These are phyloP conservation scores for Drosophila koepferae DNA, from an alignment of 2,888 invertebrate genomes.

Conservation along the genomic window DNA sequence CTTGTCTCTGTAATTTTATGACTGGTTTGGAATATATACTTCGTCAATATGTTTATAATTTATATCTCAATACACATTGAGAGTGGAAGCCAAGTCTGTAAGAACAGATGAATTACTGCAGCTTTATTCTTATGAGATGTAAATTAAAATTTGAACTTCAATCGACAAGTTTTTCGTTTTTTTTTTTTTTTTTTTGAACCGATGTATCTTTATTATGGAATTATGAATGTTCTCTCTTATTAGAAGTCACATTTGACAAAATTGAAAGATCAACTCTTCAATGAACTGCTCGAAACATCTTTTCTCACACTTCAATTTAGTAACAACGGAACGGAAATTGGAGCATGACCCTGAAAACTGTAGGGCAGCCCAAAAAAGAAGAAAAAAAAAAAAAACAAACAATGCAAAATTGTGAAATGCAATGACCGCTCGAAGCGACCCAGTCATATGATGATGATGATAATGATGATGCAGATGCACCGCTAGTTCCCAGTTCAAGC, in stretches of 20 bases:
- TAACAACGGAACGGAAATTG: constrained; percentile 26
- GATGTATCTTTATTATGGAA: too few relatives aligned
- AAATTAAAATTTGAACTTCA: too few relatives aligned
- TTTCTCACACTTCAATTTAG: constrained; percentile 14
- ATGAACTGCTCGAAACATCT: background rate
- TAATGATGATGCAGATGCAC: constrained; percentile 27
- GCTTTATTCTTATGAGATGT: too few relatives aligned
- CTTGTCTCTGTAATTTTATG: background rate
- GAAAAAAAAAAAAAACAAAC: background rate
- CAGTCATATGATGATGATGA: constrained; percentile 1
- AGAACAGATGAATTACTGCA: too few relatives aligned
- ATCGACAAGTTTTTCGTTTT: too few relatives aligned
- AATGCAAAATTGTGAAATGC: constrained; percentile 63
- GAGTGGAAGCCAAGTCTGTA: too few relatives aligned
- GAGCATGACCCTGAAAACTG: constrained; percentile 67
- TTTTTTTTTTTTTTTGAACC: too few relatives aligned
- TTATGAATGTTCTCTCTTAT: background rate
- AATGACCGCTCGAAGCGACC: constrained; percentile 7
- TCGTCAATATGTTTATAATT: too few relatives aligned
- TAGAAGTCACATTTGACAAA: background rate
- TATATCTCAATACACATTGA: too few relatives aligned
- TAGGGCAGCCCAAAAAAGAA: constrained; percentile 2
- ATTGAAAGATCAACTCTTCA: background rate
- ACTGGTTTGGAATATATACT: too few relatives aligned
- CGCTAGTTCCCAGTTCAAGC: constrained; percentile 12